Conservation (phyloP, 2,113 vertebrate species). For the Triplophysa rosa region DNA sequence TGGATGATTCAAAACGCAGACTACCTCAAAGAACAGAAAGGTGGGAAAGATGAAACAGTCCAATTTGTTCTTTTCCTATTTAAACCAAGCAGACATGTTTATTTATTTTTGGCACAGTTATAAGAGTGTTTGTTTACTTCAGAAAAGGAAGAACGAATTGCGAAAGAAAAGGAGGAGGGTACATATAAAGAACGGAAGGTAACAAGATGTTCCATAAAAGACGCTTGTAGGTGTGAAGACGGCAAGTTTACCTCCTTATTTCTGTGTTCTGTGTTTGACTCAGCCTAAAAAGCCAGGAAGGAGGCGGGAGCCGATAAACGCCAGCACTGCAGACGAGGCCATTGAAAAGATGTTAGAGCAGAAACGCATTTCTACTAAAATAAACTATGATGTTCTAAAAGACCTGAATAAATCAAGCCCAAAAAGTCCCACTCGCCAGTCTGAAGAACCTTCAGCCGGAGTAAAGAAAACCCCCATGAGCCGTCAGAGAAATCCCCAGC, state of each 20-base stretch:
- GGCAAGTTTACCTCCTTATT: neutral
- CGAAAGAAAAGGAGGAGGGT: constrained; percentile 93
- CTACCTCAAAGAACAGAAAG: constrained; percentile 93
- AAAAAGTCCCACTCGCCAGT: constrained; percentile 63
- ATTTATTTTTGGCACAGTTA: neutral
- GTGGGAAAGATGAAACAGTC: constrained; percentile 64
- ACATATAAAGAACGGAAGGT: constrained; percentile 97
- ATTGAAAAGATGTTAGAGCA: constrained; percentile 98
- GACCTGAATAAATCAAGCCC: constrained; percentile 82
- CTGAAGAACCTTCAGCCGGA: constrained; percentile 60
- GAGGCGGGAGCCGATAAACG: constrained; percentile 82
- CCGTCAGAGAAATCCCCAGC: constrained; percentile 65
- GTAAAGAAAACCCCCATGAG: constrained; percentile 63
- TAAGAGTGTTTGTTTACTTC: constrained; percentile 56
- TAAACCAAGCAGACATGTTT: neutral
- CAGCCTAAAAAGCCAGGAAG: constrained; percentile 78
- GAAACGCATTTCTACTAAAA: constrained; percentile 95
- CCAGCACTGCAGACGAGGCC: constrained; percentile 91
- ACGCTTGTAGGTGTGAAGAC: neutral
- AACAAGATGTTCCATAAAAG: neutral
- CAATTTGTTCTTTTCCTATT: neutral
- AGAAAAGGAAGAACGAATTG: constrained; percentile 95
- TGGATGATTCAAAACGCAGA: constrained; percentile 96
- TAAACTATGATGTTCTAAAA: constrained; percentile 95
- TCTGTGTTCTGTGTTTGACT: neutral